phyloP scores from a whole-genome alignment of 2,888 invertebrate genomes.

The Taphrorychus bicolor region DNA sequence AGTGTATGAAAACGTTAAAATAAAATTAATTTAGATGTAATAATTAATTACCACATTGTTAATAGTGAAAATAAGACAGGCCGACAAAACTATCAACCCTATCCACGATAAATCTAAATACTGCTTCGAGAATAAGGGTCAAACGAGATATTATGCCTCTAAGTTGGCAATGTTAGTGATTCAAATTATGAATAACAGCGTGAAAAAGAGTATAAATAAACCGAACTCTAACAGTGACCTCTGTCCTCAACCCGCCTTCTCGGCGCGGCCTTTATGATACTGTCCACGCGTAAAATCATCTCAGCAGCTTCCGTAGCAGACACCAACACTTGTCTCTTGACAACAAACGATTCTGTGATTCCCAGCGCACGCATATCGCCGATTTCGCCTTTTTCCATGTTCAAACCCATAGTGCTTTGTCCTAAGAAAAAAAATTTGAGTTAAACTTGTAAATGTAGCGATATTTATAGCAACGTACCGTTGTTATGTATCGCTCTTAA shows the following conservation, averaged over 20 bases:
- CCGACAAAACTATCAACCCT: too few relatives aligned
- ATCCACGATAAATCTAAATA: too few relatives aligned
- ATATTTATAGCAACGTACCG: conserved; percentile 58
- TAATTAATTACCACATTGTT: too few relatives aligned
- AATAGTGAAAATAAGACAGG: too few relatives aligned
- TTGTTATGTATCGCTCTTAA: conserved; percentile 86
- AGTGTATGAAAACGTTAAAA: too few relatives aligned
- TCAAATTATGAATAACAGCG: neutral
- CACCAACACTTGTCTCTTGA: conserved; percentile 93
- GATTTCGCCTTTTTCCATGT: conserved; percentile 87
- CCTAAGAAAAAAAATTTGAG: conserved; percentile 10
- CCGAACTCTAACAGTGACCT: conserved; percentile 72
- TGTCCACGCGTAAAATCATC: conserved; percentile 98
- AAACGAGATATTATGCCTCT: too few relatives aligned
- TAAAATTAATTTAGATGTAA: too few relatives aligned
- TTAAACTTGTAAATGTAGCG: neutral
- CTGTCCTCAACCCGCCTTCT: conserved; percentile 86
- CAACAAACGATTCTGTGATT: conserved; percentile 95
- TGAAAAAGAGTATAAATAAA: conserved; percentile 15
- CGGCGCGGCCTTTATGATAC: conserved; percentile 93
- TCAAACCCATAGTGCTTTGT: conserved; percentile 78
- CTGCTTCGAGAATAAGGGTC: too few relatives aligned
- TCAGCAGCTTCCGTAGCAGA: conserved; percentile 98
- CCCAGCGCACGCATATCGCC: conserved; percentile 92
- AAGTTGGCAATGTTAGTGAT: neutral